Percentiles rank a stretch among this genome's conserved stretches.
These are phyloP conservation scores for Microtus montanus DNA, from an alignment of 2,113 vertebrate species.

Conservation along the genomic window DNA sequence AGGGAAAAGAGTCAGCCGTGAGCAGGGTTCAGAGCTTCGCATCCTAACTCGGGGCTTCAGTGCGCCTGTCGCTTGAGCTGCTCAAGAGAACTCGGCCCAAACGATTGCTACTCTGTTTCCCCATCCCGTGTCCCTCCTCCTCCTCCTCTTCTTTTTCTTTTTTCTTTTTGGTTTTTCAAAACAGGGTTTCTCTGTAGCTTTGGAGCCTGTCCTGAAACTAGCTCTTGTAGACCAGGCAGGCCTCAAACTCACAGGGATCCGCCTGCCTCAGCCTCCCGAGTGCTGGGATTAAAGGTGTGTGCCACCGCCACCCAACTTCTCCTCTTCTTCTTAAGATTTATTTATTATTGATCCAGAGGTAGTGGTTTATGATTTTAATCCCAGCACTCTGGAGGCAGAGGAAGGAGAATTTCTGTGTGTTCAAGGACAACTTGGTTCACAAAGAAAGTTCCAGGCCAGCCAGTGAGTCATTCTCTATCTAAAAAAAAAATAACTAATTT, in stretches of 20 bases:
- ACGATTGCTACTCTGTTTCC: not conserved
- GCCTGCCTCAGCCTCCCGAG: not conserved
- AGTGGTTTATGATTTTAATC: no score
- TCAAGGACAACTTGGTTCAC: no score
- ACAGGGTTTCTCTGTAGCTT: not conserved
- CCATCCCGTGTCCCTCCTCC: fast-evolving
- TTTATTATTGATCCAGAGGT: no score
- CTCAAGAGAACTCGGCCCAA: not conserved
- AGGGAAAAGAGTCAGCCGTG: not conserved
- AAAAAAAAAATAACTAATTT: no score
- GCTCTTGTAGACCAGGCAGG: not conserved
- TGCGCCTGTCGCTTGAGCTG: not conserved
- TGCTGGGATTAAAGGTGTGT: not conserved
- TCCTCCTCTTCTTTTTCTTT: not conserved
- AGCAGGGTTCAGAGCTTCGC: not conserved
- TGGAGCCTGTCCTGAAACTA: not conserved
- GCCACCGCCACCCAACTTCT: no score
- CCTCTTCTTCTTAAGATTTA: no score
- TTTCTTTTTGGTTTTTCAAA: not conserved
- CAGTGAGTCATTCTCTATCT: no score
- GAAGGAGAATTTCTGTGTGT: no score
- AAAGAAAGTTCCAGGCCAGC: no score
- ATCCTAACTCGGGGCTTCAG: not conserved
- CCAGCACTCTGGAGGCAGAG: no score
- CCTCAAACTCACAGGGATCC: not conserved